A percentile compares a stretch with the other conserved stretches of the same genome.
phyloP scores from a whole-genome alignment of 2,113 vertebrate species.

The Phrynosoma platyrhinos region DNA sequence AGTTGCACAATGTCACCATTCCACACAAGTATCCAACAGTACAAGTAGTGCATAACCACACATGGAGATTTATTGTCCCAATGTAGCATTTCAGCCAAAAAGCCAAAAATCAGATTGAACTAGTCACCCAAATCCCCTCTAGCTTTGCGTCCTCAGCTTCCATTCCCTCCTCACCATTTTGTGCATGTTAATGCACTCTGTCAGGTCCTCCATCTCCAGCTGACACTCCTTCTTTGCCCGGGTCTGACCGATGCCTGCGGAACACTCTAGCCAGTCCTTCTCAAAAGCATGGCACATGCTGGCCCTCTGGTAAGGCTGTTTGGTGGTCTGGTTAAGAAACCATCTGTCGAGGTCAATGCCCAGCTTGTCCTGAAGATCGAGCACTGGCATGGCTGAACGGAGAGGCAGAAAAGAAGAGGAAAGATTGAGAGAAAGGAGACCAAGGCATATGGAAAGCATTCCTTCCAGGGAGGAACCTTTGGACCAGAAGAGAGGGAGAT shows the following conservation, averaged over 20 bases:
- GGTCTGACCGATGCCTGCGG: slow-evolving; percentile 84
- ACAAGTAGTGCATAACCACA: too few species aligned
- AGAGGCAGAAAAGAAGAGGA: background rate
- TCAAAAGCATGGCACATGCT: slow-evolving; percentile 89
- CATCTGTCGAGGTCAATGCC: slow-evolving; percentile 86
- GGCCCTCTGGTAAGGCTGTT: slow-evolving; percentile 78
- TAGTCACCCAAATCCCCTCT: background rate
- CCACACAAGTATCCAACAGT: too few species aligned
- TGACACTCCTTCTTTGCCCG: slow-evolving; percentile 88
- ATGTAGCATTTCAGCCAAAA: too few species aligned
- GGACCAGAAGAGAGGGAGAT: too few species aligned
- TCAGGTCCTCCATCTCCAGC: slow-evolving; percentile 89
- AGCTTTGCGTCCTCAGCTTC: background rate
- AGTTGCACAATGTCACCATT: too few species aligned
- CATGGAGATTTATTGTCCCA: too few species aligned
- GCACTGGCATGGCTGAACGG: slow-evolving; percentile 85
- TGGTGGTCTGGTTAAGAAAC: slow-evolving; percentile 80
- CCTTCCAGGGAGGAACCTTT: too few species aligned
- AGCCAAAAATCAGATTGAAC: background rate
- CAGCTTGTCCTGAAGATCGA: slow-evolving; percentile 83
- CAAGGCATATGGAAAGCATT: background rate
- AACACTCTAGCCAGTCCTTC: slow-evolving; percentile 94
- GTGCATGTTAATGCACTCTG: slow-evolving; percentile 85
- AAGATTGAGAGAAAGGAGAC: background rate
- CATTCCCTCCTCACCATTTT: slow-evolving; percentile 82